phyloP scores from a whole-genome alignment of 2,888 invertebrate species.

The Phyto melanocephala region DNA sequence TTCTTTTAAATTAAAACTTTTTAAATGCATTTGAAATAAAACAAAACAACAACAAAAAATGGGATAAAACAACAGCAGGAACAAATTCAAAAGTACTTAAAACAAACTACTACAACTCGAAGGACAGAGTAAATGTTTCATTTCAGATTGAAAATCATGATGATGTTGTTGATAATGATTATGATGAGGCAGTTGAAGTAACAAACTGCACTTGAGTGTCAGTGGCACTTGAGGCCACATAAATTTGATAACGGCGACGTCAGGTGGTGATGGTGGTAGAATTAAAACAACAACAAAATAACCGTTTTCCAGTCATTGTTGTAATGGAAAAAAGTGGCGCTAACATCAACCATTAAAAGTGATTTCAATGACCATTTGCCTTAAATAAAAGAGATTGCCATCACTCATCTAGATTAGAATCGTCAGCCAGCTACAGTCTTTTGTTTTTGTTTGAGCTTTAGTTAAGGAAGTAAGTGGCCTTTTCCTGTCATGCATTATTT shows the following conservation, averaged over 20 bases:
- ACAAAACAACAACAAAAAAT: background rate
- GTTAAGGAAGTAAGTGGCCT: conserved; percentile 67
- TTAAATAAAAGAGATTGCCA: conserved; percentile 49
- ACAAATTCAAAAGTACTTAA: background rate
- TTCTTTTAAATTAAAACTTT: conserved; percentile 40
- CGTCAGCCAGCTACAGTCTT: background rate
- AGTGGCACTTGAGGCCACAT: conserved; percentile 58
- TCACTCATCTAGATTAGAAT: conserved; percentile 18
- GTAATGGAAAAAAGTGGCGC: conserved; percentile 58
- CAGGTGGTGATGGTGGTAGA: conserved; percentile 47
- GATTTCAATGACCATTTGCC: conserved; percentile 58
- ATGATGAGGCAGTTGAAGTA: conserved; percentile 64
- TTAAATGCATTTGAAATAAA: background rate
- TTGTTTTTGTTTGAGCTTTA: conserved; percentile 29
- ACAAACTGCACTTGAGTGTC: conserved; percentile 66
- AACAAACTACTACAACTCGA: background rate
- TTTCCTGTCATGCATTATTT: conserved; percentile 68
- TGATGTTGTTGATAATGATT: conserved; percentile 34
- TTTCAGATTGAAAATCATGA: conserved; percentile 38
- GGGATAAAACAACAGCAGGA: background rate
- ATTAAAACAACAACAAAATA: background rate
- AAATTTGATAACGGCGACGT: conserved; percentile 50
- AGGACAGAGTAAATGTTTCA: conserved; percentile 25
- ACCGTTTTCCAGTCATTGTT: conserved; percentile 31
- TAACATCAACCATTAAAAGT: conserved; percentile 52